Conservation (phyloP, 2,797 vertebrate genomes). For the Schizopygopsis pylzovi region DNA sequence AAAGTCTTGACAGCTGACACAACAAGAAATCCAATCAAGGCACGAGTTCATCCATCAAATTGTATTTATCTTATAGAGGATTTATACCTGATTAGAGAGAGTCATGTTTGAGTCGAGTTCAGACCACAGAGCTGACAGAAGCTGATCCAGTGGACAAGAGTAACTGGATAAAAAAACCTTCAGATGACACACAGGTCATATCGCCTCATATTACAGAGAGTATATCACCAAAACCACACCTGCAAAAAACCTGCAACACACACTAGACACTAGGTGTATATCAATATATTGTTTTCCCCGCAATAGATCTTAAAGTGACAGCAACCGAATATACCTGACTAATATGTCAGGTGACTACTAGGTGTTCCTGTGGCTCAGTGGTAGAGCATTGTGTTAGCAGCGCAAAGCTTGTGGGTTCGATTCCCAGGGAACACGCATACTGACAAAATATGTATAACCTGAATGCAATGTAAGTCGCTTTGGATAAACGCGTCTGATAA, state of each 20-base stretch:
- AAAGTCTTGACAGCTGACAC: not conserved
- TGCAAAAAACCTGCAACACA: not conserved
- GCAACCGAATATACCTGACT: not conserved
- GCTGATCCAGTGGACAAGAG: not conserved
- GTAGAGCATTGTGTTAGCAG: no score
- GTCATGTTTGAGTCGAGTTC: no score
- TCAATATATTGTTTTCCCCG: not conserved
- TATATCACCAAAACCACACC: not conserved
- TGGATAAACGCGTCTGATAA: no score
- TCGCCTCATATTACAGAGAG: not conserved
- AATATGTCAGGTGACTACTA: not conserved
- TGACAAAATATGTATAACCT: no score
- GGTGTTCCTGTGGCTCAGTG: no score
- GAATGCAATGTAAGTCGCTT: no score
- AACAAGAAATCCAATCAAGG: not conserved
- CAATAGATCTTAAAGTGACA: no score
- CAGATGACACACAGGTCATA: not conserved
- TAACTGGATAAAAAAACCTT: not conserved
- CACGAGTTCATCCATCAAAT: not conserved
- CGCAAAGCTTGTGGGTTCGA: no score
- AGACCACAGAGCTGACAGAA: no score
- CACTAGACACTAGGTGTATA: not conserved
- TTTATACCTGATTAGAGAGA: no score
- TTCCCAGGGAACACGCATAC: no score
- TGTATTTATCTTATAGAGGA: no score